Evolutionary conservation across 2,113 vertebrate genomes (phyloP), one percentile per base, ranked within the genome.

Genomic region (Sigmodon hispidus): DNA sequence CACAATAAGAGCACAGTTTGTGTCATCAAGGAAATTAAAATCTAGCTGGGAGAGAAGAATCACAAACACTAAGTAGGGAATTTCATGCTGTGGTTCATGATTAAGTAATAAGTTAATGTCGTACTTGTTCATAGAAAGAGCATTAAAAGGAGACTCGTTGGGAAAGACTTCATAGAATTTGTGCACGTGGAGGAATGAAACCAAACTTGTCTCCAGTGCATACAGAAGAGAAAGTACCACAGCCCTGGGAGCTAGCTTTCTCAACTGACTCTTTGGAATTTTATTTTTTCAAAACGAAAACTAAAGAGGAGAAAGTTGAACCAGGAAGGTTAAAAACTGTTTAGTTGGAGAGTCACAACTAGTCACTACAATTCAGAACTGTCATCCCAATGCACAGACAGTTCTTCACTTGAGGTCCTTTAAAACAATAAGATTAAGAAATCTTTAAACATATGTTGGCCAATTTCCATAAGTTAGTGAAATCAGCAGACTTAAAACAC

Each of bases 21-120:
- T 96, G 84, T 96, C 96, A 75, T 96, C 94, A 94, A 96, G 95
- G 93, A 94, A 97, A 96, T 95, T 96, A 97, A 96, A 97, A 97
- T 93, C 95, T 79, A 96, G 87, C 50, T 91, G 55, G 48, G 87
- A 57, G 69, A 61, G 85, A 90, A 90, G 89, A 48, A 59, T 55
- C 72, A 92, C 80, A 93, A 97, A 96, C 76, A 96, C 93, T 89
- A 97, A 43, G 85, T 90, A 91, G 93, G 94, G 96, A 97, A 92
- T 94, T 93, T 89, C 76, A 87, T 86, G 94, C 67, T 57, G 13
- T 97, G 93, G 96, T 96, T 96, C 93, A 97, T 94, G 94, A 97
- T 94, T 97, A 96, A 97, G 87, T 96, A 94, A 96, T 95, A 94
- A 94, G 73, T 94, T 96, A 87, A 96, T 91, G 57, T 94, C 84